Evolutionary conservation across 2,797 vertebrate species (phyloP), one percentile per base, ranked within the genome.

Genomic region (Adrianichthys oophorus): DNA sequence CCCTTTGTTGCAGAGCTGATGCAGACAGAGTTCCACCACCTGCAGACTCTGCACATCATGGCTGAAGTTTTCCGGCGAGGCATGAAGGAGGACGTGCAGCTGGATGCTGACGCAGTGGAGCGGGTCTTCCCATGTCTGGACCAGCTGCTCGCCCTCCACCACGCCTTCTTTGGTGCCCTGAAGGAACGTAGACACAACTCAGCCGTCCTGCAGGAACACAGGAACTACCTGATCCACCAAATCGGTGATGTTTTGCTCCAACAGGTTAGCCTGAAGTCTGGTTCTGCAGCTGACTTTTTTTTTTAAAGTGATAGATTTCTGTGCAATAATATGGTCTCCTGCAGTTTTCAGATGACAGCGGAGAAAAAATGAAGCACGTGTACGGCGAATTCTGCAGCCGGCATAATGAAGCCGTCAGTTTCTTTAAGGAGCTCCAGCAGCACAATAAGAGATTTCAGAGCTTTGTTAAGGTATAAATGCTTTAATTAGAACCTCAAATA

Each of bases 331-430:
- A 13, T 17, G 47, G 2, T 65, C 75, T 58, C 85, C 41, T 87
- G 56, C 71, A 99, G 97, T 98, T 99, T 91, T 95, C 94, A 76
- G 92, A 93, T 65, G 96, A 98, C 73, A 98, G 92, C 72, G 95
- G 93, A 49, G 92, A 87, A 67, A 94, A 92, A 65, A 95, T 98
- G 94, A 95, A 94, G 82, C 90, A 89, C 76, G 90, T 96, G 23
- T 99, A 98, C 0, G 97, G 97, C 16, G 94, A 97, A 14, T 99
- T 99, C 90, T 99, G 97, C 88, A 96, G 96, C 62, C 96, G 91
- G 55, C 97, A 99, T 70, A 96, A 93, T 3, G 95, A 98, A 85
- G 95, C 97, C 0, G 94, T 99, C 67, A 93, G 84, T 80, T 93
- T 96, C 62, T 99, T 98, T 83, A 99, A 98, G 87, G 96, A 98